A percentile compares a stretch with the other conserved stretches of the same genome.
phyloP scores from a whole-genome alignment of 1,140 invertebrate genomes.

The Leptinotarsa lineolata region DNA sequence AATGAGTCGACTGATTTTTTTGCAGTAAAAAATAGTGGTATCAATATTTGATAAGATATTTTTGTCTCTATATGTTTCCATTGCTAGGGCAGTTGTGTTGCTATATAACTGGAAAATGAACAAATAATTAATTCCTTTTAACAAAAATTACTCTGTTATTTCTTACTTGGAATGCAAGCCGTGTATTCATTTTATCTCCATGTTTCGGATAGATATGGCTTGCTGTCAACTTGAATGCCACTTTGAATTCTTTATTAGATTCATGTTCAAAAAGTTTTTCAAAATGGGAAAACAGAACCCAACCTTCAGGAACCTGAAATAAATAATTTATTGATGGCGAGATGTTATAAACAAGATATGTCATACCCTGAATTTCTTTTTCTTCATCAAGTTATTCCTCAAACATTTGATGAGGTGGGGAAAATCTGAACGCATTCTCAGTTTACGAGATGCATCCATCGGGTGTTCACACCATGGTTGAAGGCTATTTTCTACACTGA shows the following conservation, averaged over 20 bases:
- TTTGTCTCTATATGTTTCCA: not conserved
- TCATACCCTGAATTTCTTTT: slow-evolving; percentile 18
- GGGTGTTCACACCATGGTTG: slow-evolving; percentile 19
- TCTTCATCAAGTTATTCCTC: slow-evolving; percentile 17
- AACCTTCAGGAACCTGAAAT: slow-evolving; percentile 23
- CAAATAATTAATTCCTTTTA: slow-evolving; percentile 6
- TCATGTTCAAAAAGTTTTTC: slow-evolving; percentile 17
- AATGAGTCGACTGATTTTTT: not conserved
- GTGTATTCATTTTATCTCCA: no score
- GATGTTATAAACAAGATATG: not conserved
- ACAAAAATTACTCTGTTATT: no score
- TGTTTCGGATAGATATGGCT: no score
- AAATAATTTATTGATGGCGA: not conserved
- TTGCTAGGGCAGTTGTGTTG: no score
- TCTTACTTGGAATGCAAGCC: no score
- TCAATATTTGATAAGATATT: not conserved
- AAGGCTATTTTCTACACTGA: slow-evolving; percentile 9
- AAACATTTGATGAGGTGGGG: slow-evolving; percentile 22
- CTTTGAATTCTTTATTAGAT: not conserved
- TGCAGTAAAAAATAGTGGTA: not conserved
- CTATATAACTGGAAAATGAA: not conserved
- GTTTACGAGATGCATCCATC: slow-evolving; percentile 9
- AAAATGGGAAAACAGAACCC: slow-evolving; percentile 7
- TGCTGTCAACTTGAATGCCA: no score
- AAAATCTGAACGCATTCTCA: slow-evolving; percentile 28